These are phyloP conservation scores for Ametastegia equiseti DNA, from an alignment of 2,888 invertebrate species.

Conservation along the genomic window DNA sequence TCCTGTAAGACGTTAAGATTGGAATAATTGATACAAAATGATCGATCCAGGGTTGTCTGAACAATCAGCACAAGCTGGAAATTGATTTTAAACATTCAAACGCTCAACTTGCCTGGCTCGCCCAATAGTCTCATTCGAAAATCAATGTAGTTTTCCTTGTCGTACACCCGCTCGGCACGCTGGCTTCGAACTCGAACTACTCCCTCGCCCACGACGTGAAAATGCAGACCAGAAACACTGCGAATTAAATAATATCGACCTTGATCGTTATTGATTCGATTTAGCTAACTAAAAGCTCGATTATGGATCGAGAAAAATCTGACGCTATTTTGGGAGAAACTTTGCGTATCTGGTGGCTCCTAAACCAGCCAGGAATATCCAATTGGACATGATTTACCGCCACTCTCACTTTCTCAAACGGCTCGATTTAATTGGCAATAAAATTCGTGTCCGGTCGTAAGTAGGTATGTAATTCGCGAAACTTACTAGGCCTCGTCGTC, in stretches of 20 bases:
- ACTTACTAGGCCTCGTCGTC: slow-evolving; percentile 89
- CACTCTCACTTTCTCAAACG: slow-evolving; percentile 9
- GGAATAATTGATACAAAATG: not conserved
- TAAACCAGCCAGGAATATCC: not conserved
- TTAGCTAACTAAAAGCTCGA: too few species aligned
- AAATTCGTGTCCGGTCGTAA: not conserved
- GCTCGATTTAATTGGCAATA: not conserved
- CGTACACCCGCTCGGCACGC: slow-evolving; percentile 90
- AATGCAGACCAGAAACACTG: slow-evolving; percentile 87
- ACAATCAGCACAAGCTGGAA: not conserved
- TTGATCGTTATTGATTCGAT: too few species aligned
- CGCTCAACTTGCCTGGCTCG: slow-evolving; percentile 86
- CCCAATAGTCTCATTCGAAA: slow-evolving; percentile 95
- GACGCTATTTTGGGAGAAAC: not conserved
- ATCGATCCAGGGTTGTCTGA: not conserved
- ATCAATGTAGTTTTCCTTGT: slow-evolving; percentile 96
- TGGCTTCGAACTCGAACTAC: slow-evolving; percentile 92
- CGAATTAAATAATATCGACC: not conserved
- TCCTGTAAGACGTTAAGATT: slow-evolving; percentile 77
- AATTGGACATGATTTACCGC: not conserved
- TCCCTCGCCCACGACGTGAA: slow-evolving; percentile 96
- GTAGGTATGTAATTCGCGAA: not conserved
- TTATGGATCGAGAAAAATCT: not conserved
- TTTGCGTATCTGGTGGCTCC: not conserved
- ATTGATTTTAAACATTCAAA: not conserved